Percentiles rank a stretch among this genome's conserved stretches.
Conservation (phyloP, 2,113 vertebrate genomes). For the Antechinus flavipes region DNA sequence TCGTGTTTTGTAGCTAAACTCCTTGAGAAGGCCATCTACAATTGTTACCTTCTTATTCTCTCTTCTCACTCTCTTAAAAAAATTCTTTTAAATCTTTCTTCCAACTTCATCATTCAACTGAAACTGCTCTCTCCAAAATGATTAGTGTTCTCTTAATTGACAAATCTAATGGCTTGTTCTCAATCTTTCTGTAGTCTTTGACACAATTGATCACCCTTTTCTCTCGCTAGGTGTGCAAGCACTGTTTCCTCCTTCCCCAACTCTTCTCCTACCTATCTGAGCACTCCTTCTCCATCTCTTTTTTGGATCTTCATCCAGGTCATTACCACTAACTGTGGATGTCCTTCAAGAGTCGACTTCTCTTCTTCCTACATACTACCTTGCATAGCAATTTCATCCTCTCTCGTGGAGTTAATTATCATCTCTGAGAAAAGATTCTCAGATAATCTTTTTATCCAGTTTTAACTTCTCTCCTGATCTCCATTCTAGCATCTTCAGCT, state of each 20-base stretch:
- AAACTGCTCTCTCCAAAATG: background rate
- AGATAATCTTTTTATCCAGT: background rate
- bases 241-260: background rate
- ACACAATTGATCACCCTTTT: background rate
- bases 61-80: too few relatives aligned
- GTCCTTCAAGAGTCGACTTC: background rate
- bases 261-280: background rate
- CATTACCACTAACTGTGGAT: background rate
- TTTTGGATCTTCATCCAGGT: background rate
- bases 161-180: background rate
- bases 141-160: background rate
- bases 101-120: background rate
- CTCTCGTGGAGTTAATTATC: background rate
- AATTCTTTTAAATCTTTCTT: background rate
- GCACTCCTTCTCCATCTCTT: background rate
- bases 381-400: background rate
- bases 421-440: background rate
- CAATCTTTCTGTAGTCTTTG: background rate
- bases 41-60: background rate
- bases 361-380: background rate
- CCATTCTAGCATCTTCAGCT: background rate
- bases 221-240: background rate
- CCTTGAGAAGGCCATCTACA: background rate
- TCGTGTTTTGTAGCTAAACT: background rate
- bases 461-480: background rate